A percentile compares a stretch with the other conserved stretches of the same genome.
Conservation (phyloP, 2,888 invertebrate species). For the Drosophila sordidula region DNA sequence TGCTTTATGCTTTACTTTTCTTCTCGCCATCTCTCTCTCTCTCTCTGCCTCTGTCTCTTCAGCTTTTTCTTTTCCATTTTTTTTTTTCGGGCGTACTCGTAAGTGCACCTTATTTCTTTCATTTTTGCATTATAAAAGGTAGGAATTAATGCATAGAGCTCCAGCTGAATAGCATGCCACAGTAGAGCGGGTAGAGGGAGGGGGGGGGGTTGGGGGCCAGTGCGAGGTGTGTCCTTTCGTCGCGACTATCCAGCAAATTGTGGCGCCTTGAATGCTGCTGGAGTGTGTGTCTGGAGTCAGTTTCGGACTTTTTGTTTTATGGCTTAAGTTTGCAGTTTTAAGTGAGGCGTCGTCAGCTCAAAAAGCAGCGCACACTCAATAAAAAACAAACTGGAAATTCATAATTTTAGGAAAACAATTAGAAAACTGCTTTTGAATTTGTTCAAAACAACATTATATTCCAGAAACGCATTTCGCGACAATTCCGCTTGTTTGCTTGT, state of each 20-base stretch:
- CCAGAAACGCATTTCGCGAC: not conserved
- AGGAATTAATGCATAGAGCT: constrained; percentile 73
- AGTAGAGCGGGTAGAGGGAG: constrained; percentile 14
- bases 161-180: constrained; percentile 47
- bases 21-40: not conserved
- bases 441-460: not conserved
- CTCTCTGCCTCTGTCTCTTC: constrained; percentile 13
- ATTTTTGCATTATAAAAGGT: constrained; percentile 80
- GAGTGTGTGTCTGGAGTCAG: constrained; percentile 60
- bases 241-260: constrained; percentile 51
- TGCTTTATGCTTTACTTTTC: constrained; percentile 68
- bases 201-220: constrained; percentile 2
- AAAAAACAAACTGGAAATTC: constrained; percentile 7
- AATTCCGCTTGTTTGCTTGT: too few relatives aligned
- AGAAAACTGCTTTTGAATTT: not conserved
- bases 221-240: constrained; percentile 23
- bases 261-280: constrained; percentile 48
- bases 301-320: constrained; percentile 71
- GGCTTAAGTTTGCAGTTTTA: constrained; percentile 67
- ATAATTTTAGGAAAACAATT: constrained; percentile 15
- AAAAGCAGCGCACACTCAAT: constrained; percentile 10
- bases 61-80: constrained; percentile 9
- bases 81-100: constrained; percentile 48
- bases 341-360: constrained; percentile 38
- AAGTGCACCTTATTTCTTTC: constrained; percentile 81